Conservation (phyloP, 2,113 vertebrate genomes). For the Plectropomus leopardus region DNA sequence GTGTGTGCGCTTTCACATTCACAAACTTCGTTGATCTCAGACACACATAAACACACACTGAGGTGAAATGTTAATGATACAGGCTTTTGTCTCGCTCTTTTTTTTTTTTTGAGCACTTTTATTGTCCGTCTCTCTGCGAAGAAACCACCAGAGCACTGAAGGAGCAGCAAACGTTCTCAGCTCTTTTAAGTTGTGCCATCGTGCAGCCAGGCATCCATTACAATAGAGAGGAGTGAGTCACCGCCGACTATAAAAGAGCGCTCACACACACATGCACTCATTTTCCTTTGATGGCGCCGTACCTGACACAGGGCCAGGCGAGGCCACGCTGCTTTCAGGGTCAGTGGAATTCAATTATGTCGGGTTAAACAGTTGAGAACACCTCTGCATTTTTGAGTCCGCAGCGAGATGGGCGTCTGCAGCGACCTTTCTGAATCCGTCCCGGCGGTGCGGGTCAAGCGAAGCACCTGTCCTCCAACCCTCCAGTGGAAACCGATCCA, state of each 20-base stretch:
- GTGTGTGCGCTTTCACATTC: neutral
- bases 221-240: slow-evolving; percentile 69
- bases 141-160: slow-evolving; percentile 49
- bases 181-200: slow-evolving; percentile 63
- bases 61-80: slow-evolving; percentile 51
- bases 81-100: slow-evolving; percentile 46
- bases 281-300: slow-evolving; percentile 47
- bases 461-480: slow-evolving; percentile 75
- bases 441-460: slow-evolving; percentile 61
- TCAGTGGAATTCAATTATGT: slow-evolving; percentile 65
- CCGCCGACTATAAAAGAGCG: slow-evolving; percentile 34
- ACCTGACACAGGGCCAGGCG: slow-evolving; percentile 54
- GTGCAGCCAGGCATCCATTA: slow-evolving; percentile 53
- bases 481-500: slow-evolving; percentile 72
- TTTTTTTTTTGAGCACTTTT: slow-evolving; percentile 45
- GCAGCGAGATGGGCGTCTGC: slow-evolving; percentile 41
- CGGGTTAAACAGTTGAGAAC: slow-evolving; percentile 51
- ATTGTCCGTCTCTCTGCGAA: slow-evolving; percentile 50
- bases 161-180: slow-evolving; percentile 32
- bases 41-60: slow-evolving; percentile 21
- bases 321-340: slow-evolving; percentile 41
- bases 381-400: slow-evolving; percentile 49
- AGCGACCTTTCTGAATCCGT: slow-evolving; percentile 60
- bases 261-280: slow-evolving; percentile 5
- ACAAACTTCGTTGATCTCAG: slow-evolving; percentile 21